Percentiles rank a stretch among this genome's conserved stretches.
These are phyloP conservation scores for Catamblyrhynchus diadema DNA, from an alignment of 2,797 vertebrate species.

Conservation along the genomic window DNA sequence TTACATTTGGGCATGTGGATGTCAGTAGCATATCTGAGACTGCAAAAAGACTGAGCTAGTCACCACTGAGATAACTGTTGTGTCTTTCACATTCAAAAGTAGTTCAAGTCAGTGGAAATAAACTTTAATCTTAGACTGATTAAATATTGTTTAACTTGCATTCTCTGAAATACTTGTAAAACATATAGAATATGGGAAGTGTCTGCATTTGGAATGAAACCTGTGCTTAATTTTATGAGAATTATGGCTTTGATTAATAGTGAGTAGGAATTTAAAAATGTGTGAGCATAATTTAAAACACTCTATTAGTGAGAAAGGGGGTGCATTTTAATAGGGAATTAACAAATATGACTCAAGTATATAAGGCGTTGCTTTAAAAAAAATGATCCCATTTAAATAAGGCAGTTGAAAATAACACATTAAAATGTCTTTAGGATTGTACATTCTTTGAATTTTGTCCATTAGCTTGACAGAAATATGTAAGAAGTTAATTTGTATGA, in stretches of 20 bases:
- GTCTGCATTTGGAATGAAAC: conserved; percentile 54
- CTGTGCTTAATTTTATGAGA: not conserved
- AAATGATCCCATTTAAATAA: conserved; percentile 54
- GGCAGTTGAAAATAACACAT: conserved; percentile 43
- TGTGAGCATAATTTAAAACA: conserved; percentile 46
- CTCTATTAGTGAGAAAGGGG: not conserved
- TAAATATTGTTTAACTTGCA: not conserved
- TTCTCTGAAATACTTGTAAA: conserved; percentile 11
- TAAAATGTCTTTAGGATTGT: conserved; percentile 29
- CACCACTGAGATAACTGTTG: not conserved
- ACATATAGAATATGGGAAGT: not conserved
- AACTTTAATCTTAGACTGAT: not conserved
- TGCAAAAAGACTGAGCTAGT: not conserved
- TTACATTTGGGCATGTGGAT: not conserved
- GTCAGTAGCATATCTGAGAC: not conserved
- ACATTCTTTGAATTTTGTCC: not conserved
- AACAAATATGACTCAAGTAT: conserved; percentile 32
- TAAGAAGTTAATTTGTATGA: not conserved
- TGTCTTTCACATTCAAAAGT: not conserved
- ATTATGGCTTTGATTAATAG: conserved; percentile 44
- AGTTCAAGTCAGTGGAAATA: not conserved
- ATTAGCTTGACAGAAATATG: not conserved
- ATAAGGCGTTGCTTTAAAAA: conserved; percentile 38
- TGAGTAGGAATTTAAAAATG: conserved; percentile 56
- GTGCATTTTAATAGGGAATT: conserved; percentile 65